phyloP scores from a whole-genome alignment of 2,888 invertebrate genomes.

The Fissipunctia ypsillon region DNA sequence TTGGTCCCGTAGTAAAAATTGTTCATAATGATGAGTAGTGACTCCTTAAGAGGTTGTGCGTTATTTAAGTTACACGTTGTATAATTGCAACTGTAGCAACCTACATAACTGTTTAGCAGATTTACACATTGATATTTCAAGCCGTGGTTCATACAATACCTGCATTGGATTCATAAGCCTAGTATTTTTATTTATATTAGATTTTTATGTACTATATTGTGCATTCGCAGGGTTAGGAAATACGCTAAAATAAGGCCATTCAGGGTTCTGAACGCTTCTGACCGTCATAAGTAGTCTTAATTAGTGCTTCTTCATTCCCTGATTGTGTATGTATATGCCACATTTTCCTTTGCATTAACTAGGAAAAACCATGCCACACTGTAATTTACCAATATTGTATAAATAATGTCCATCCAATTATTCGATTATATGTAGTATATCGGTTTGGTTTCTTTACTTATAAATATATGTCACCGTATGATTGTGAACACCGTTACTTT shows the following conservation, averaged over 20 bases:
- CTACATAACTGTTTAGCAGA: background rate
- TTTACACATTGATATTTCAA: background rate
- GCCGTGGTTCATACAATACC: background rate
- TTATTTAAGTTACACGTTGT: too few species aligned
- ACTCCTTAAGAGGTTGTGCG: too few species aligned
- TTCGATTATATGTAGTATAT: constrained; percentile 1
- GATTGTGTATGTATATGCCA: background rate
- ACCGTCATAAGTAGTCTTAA: background rate
- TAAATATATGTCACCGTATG: too few species aligned
- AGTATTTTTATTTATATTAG: too few species aligned
- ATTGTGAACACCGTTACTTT: too few species aligned
- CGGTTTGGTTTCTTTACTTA: constrained; percentile 13
- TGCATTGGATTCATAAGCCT: background rate
- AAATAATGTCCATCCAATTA: constrained; percentile 2
- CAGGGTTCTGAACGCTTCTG: background rate
- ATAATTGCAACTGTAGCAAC: too few species aligned
- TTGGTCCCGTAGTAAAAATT: too few species aligned
- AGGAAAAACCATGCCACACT: background rate
- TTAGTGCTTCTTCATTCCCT: background rate
- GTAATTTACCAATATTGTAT: background rate
- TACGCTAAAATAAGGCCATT: background rate
- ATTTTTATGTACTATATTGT: background rate
- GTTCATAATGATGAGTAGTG: too few species aligned
- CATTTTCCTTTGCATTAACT: background rate
- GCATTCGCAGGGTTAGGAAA: background rate